Evolutionary conservation across 2,888 invertebrate genomes (phyloP).

Genomic region (Andrena haemorrhoa): DNA sequence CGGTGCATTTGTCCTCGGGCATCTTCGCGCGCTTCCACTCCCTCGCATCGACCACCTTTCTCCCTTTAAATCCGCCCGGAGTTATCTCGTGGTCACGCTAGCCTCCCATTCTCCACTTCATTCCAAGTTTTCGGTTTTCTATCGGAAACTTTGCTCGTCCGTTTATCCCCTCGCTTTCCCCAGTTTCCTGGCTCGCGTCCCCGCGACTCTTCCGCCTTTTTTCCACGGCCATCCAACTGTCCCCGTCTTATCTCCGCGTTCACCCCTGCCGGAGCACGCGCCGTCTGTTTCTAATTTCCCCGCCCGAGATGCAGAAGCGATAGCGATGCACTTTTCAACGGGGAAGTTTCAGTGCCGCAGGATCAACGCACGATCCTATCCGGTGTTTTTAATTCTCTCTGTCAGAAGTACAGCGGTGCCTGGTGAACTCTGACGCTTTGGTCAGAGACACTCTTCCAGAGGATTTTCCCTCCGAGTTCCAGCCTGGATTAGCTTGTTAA

Average conservation of each 20-base stretch:
- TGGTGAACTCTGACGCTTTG: conserved; percentile 33
- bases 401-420: background rate
- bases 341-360: background rate
- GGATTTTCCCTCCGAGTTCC: background rate
- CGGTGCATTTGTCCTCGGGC: conserved; percentile 62
- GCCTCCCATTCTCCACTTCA: background rate
- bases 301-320: background rate
- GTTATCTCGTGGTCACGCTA: conserved; percentile 28
- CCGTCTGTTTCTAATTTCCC: conserved; percentile 26
- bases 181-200: too few relatives aligned
- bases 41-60: conserved; percentile 54
- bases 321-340: conserved; percentile 16
- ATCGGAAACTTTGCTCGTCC: background rate
- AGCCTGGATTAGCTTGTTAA: conserved; percentile 28
- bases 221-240: background rate
- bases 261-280: background rate
- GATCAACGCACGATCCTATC: conserved; percentile 3
- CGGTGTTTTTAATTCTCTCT: background rate
- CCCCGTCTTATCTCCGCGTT: conserved; percentile 12
- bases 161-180: background rate
- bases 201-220: too few relatives aligned
- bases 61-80: conserved; percentile 11
- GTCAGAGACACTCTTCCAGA: conserved; percentile 7
- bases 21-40: conserved; percentile 50
- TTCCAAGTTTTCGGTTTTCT: too few relatives aligned